Evolutionary conservation across 2,888 invertebrate genomes (phyloP), one percentile per base, ranked within the genome.

Genomic region (Diadegma fenestrale): DNA sequence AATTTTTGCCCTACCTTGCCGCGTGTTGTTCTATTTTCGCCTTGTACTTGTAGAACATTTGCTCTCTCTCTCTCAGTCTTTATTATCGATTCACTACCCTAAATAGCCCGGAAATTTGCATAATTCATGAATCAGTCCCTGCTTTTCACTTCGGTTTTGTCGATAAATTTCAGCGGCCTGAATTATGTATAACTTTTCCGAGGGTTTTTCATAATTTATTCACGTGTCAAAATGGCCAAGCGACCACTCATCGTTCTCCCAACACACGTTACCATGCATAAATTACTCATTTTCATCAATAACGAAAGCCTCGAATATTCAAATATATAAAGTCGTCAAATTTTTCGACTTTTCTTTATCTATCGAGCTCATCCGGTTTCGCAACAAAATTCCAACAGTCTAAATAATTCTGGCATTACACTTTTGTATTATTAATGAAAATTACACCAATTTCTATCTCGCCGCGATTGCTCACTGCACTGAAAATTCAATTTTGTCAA

Each of bases 101-200:
- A 48, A 79, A 71, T 71, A 79, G 79, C 61, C 51, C 43, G 37
- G 48, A 19, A 48, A 79, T 79, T 71, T 79, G 22, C 79, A 79
- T 79, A 79, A 69, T 79, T 79, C 61, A 79, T 58, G 61, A 79
- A 69, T 58, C 58, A 63, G 22, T 54, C n/a, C 19, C 17, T 63
- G 58, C 77, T 68, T 71, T 79, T 79, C 69, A 63, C 58, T 33
- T 71, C 61, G 79, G 43, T 63, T 61, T 79, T 69, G 33, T 71
- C 69, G 61, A 48, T 43, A 71, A 79, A 37, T 79, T 71, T 63
- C 2, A 54, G 37, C 58, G 33, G 22, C 5, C 61, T 61, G 71
- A 71, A 79, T 79, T 71, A 71, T 71, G 69, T 71, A 79, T 79
- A 17, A 63, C 79, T 48, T 61, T 79, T 48, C 26, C 48, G 43